Conservation (phyloP, 2,797 vertebrate species). For the Diglossa cyanea region DNA sequence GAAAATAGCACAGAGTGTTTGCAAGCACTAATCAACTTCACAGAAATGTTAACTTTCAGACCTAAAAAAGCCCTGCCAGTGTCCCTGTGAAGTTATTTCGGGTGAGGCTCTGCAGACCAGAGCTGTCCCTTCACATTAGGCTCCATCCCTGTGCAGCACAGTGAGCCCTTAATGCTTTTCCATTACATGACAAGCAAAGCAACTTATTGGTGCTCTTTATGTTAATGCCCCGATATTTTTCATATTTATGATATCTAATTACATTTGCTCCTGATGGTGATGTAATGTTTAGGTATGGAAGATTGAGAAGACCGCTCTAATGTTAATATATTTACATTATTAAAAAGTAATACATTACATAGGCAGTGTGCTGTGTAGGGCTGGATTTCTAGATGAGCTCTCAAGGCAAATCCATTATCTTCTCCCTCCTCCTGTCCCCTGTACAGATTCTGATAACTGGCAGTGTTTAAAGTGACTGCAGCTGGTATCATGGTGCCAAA, state of each 20-base stretch:
- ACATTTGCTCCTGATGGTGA: slow-evolving; percentile 58
- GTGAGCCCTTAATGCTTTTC: slow-evolving; percentile 45
- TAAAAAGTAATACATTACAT: slow-evolving; percentile 64
- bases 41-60: slow-evolving; percentile 39
- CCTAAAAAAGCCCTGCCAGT: slow-evolving; percentile 26
- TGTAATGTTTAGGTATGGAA: slow-evolving; percentile 62
- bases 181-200: slow-evolving; percentile 59
- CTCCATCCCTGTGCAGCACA: slow-evolving; percentile 9
- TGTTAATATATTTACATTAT: slow-evolving; percentile 72
- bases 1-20: slow-evolving; percentile 7
- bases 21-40: slow-evolving; percentile 20
- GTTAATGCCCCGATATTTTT: slow-evolving; percentile 62
- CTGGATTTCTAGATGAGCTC: slow-evolving; percentile 57
- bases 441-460: slow-evolving; percentile 52
- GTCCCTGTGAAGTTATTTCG: slow-evolving; percentile 47
- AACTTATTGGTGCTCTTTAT: slow-evolving; percentile 43
- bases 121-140: slow-evolving; percentile 44
- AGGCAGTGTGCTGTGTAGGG: slow-evolving; percentile 26
- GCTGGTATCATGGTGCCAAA: slow-evolving; percentile 41
- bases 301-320: slow-evolving; percentile 57
- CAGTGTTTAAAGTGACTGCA: slow-evolving; percentile 60
- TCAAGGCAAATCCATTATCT: slow-evolving; percentile 68
- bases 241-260: slow-evolving; percentile 73
- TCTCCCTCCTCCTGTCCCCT: slow-evolving; percentile 36
- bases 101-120: slow-evolving; percentile 29